phyloP scores from a whole-genome alignment of 2,797 vertebrate genomes.

The Xiphorhynchus erythropygius region DNA sequence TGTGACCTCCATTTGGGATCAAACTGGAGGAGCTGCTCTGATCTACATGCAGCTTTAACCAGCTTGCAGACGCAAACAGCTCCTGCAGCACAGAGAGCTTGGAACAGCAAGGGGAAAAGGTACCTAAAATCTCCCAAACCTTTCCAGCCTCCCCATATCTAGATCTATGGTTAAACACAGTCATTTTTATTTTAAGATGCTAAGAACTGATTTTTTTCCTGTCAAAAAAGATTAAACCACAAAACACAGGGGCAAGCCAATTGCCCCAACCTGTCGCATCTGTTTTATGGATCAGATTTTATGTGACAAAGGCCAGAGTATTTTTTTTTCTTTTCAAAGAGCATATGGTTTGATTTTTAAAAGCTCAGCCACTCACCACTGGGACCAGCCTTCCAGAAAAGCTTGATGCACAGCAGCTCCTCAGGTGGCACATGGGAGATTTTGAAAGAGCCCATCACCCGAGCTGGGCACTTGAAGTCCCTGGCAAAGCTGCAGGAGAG shows the following conservation, averaged over 20 bases:
- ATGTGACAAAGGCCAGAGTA: neutral
- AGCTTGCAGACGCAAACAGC: neutral
- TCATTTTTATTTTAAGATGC: neutral
- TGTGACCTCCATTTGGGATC: neutral
- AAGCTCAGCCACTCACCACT: neutral
- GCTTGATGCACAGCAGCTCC: neutral
- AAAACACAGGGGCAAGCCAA: neutral
- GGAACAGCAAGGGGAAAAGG: neutral
- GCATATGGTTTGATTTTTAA: neutral
- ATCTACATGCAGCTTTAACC: neutral
- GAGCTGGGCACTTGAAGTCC: neutral
- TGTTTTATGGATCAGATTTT: neutral
- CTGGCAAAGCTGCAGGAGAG: neutral
- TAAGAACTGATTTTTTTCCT: neutral
- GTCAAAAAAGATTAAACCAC: neutral
- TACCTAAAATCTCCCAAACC: neutral
- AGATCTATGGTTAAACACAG: neutral
- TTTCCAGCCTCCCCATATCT: accelerated
- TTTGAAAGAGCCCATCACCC: neutral
- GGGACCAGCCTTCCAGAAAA: neutral
- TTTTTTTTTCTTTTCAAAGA: neutral
- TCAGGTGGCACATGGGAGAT: neutral
- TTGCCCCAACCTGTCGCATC: neutral
- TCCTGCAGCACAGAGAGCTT: neutral
- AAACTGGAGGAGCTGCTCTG: neutral